Percentiles rank a stretch among this genome's conserved stretches.
phyloP scores from a whole-genome alignment of 2,113 vertebrate species.

The Dasyurus viverrinus region DNA sequence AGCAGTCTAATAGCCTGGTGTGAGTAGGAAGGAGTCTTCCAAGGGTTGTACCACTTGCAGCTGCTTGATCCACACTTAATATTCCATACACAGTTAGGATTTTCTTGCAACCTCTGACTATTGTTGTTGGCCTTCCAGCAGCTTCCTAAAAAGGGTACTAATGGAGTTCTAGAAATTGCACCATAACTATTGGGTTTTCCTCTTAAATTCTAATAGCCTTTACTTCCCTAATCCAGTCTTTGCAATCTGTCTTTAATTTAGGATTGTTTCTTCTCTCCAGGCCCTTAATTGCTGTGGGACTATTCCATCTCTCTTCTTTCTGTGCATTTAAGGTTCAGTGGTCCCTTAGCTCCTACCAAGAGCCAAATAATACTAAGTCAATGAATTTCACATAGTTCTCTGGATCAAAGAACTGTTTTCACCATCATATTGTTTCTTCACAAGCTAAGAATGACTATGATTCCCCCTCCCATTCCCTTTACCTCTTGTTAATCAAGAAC shows the following conservation, averaged over 20 bases:
- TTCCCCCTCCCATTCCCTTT: not conserved
- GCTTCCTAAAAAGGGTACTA: conserved; percentile 48
- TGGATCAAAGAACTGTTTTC: not conserved
- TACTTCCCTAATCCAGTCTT: conserved; percentile 3
- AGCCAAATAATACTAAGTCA: conserved; percentile 2
- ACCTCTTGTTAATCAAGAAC: not conserved
- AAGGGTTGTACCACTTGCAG: not conserved
- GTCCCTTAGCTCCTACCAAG: conserved; percentile 33
- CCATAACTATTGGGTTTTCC: conserved; percentile 52
- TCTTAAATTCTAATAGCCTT: conserved; percentile 49
- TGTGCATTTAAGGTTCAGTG: conserved; percentile 3
- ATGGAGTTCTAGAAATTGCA: conserved; percentile 38
- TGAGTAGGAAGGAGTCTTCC: not conserved
- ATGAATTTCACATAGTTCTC: conserved; percentile 22
- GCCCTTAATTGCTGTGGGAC: not conserved
- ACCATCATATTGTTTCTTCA: not conserved
- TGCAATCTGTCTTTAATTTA: conserved; percentile 66
- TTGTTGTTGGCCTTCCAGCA: conserved; percentile 53
- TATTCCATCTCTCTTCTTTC: conserved; percentile 29
- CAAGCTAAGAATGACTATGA: not conserved
- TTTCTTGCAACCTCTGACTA: conserved; percentile 20
- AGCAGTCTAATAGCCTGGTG: not conserved
- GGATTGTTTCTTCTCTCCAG: conserved; percentile 20
- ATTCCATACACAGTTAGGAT: not conserved
- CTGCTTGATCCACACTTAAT: conserved; percentile 31